These are phyloP conservation scores for Struthio camelus DNA, from an alignment of 2,113 vertebrate species.

Conservation along the genomic window DNA sequence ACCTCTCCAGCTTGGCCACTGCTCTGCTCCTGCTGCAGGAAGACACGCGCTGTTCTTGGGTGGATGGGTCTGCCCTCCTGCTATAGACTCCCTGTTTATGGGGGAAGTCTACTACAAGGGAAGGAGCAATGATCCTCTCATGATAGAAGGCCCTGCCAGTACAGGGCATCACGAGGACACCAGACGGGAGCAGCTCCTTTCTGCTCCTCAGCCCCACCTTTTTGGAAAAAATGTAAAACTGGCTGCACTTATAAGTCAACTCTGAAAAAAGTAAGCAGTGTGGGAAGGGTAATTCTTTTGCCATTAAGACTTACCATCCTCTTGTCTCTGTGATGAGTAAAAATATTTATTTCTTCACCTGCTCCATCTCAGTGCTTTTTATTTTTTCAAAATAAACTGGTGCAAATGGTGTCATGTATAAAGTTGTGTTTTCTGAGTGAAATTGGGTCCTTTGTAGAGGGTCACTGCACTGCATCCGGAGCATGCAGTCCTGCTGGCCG, in stretches of 20 bases:
- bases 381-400: background rate
- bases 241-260: background rate
- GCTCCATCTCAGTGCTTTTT: background rate
- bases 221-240: background rate
- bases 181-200: background rate
- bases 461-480: background rate
- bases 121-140: background rate
- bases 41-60: background rate
- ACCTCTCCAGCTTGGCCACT: background rate
- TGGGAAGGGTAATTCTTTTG: rapidly evolving
- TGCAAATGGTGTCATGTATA: background rate
- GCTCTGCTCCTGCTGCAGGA: background rate
- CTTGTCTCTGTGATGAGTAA: background rate
- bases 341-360: background rate
- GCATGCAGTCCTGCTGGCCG: background rate
- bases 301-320: background rate
- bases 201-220: background rate
- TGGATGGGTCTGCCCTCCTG: background rate
- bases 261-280: background rate
- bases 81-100: background rate
- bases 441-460: background rate
- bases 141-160: background rate
- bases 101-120: background rate
- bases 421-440: background rate
- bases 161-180: background rate